A percentile compares a stretch with the other conserved stretches of the same genome.
Conservation (phyloP, 2,888 invertebrate species). For the Acanthoscelides obtectus region DNA sequence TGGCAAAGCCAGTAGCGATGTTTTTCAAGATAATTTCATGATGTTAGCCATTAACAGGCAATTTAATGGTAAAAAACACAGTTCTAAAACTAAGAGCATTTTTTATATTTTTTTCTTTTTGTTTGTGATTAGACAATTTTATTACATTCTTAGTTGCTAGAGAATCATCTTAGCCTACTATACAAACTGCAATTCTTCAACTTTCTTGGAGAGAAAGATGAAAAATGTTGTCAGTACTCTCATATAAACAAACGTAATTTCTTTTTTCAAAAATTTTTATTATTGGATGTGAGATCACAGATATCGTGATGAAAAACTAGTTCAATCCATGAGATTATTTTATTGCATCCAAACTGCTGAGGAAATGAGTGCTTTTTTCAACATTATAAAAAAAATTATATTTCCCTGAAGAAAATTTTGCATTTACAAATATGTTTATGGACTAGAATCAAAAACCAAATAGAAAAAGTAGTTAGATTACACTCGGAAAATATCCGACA, state of each 20-base stretch:
- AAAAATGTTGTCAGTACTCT: not conserved
- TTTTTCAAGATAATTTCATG: not conserved
- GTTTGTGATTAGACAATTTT: slow-evolving; percentile 14
- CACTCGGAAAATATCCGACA: not conserved
- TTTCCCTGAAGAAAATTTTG: too few species aligned
- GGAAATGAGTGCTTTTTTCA: too few species aligned
- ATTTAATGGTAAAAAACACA: slow-evolving; percentile 21
- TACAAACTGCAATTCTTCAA: slow-evolving; percentile 7
- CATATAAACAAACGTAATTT: slow-evolving; percentile 11
- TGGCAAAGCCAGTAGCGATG: not conserved
- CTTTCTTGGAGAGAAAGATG: not conserved
- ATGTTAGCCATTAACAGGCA: slow-evolving; percentile 9
- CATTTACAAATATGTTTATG: not conserved
- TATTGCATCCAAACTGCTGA: not conserved
- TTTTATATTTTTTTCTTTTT: slow-evolving; percentile 23
- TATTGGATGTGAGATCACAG: not conserved
- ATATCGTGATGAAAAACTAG: not conserved
- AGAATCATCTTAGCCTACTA: slow-evolving; percentile 14
- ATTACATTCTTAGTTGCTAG: slow-evolving; percentile 15
- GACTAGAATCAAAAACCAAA: not conserved
- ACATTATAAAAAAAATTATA: too few species aligned
- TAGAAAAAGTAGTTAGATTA: not conserved
- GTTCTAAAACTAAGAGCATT: slow-evolving; percentile 27
- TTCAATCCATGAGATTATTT: not conserved
- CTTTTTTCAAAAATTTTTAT: slow-evolving; percentile 7